Percentiles rank a stretch among this genome's conserved stretches.
Conservation (phyloP, 2,113 vertebrate genomes). For the Ictalurus furcatus region DNA sequence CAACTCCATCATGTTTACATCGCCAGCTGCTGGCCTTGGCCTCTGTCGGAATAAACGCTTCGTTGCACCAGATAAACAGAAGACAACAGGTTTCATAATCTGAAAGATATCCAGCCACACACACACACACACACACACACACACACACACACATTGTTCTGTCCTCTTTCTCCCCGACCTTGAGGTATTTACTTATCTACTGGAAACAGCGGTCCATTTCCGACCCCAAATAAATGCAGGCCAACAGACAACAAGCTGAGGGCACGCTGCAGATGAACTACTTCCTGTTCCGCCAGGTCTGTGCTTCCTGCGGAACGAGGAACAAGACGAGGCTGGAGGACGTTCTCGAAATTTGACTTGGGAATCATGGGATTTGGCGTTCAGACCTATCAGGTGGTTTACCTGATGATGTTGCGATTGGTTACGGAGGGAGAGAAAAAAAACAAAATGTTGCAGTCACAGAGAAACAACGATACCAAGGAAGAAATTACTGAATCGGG, state of each 20-base stretch:
- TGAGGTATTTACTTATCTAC: conserved; percentile 73
- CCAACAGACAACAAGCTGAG: conserved; percentile 77
- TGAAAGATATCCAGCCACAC: conserved; percentile 21
- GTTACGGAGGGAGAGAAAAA: neutral
- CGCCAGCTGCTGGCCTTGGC: conserved; percentile 1
- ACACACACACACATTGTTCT: neutral
- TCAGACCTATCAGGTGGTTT: neutral
- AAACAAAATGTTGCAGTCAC: neutral
- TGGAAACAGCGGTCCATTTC: conserved; percentile 67
- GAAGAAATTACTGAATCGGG: neutral
- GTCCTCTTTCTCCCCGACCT: conserved; percentile 61
- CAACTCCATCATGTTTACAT: conserved; percentile 21
- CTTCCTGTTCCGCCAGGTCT: conserved; percentile 66
- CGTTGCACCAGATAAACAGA: conserved; percentile 16
- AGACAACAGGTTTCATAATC: conserved; percentile 46
- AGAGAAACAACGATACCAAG: neutral
- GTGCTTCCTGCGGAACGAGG: conserved; percentile 79
- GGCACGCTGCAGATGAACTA: conserved; percentile 69
- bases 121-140: conserved; percentile 9
- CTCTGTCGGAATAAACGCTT: conserved; percentile 27
- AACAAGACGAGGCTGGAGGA: conserved; percentile 73
- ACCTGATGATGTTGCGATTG: neutral
- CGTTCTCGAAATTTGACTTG: conserved; percentile 68
- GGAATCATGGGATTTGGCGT: conserved; percentile 25
- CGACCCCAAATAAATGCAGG: conserved; percentile 71